Conservation (phyloP, 1,140 invertebrate species). For the Aleiodes sp. region DNA sequence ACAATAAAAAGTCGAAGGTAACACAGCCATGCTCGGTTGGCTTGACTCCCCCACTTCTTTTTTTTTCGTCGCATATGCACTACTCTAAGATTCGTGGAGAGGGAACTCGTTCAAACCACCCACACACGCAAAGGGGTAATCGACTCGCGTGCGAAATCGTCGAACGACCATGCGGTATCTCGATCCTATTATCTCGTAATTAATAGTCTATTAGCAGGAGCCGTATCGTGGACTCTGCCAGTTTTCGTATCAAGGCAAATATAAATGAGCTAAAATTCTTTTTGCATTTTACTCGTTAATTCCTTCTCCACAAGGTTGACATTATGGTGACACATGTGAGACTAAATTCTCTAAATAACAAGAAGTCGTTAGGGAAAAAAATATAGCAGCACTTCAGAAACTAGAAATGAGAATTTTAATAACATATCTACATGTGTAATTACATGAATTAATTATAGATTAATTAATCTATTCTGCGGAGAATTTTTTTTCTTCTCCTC, state of each 20-base stretch:
- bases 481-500: conserved; percentile 26
- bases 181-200: conserved; percentile 45
- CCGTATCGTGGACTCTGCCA: conserved; percentile 27
- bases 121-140: conserved; percentile 35
- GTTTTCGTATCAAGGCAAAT: not conserved
- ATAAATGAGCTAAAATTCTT: not conserved
- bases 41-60: conserved; percentile 2
- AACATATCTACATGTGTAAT: too few species aligned
- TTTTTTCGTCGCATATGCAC: not conserved
- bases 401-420: too few species aligned
- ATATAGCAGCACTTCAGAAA: too few species aligned
- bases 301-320: not conserved
- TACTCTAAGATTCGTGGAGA: not conserved
- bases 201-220: conserved; percentile 44
- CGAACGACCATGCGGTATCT: conserved; percentile 37
- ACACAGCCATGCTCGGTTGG: not conserved
- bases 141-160: conserved; percentile 40
- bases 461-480: not conserved
- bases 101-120: conserved; percentile 31
- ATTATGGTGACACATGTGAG: not conserved
- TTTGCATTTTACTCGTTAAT: not conserved
- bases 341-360: too few species aligned
- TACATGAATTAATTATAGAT: too few species aligned
- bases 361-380: too few species aligned
- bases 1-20: not conserved